Evolutionary conservation across 2,888 invertebrate genomes (phyloP).

Genomic region (Campoletis raptor): DNA sequence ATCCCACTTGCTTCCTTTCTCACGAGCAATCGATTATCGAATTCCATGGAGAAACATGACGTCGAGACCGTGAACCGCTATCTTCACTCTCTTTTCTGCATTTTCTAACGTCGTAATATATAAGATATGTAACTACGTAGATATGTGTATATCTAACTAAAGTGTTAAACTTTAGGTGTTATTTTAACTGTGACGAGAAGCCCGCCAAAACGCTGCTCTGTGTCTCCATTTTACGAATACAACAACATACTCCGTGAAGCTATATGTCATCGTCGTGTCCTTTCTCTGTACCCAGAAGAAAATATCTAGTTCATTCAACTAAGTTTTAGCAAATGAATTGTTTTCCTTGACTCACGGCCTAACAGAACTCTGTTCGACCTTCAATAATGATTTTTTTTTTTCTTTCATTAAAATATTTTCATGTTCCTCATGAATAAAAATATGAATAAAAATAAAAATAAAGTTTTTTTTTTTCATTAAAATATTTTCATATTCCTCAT

Average conservation of each 20-base stretch:
- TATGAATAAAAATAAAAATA: no score
- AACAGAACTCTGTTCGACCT: no score
- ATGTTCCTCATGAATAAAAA: no score
- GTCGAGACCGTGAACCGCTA: conserved; percentile 58
- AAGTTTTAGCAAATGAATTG: no score
- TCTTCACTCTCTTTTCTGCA: conserved; percentile 54
- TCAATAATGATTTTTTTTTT: no score
- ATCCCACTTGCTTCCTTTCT: conserved; percentile 59
- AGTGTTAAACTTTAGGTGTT: not conserved
- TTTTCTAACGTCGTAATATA: conserved; percentile 21
- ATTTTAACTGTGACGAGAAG: conserved; percentile 11
- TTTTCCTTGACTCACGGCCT: no score
- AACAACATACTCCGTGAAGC: not conserved
- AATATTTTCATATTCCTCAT: no score
- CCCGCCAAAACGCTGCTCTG: not conserved
- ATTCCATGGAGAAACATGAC: conserved; percentile 67
- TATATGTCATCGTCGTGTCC: not conserved
- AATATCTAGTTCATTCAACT: no score
- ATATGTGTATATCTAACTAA: conserved; percentile 2
- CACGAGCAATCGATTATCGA: conserved; percentile 71
- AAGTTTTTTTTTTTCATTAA: no score
- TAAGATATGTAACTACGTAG: conserved; percentile 1
- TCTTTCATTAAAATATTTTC: no score
- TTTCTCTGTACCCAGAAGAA: not conserved
- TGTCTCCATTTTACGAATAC: conserved; percentile 14